phyloP scores from a whole-genome alignment of 2,113 vertebrate genomes.

The Hyla sarda region DNA sequence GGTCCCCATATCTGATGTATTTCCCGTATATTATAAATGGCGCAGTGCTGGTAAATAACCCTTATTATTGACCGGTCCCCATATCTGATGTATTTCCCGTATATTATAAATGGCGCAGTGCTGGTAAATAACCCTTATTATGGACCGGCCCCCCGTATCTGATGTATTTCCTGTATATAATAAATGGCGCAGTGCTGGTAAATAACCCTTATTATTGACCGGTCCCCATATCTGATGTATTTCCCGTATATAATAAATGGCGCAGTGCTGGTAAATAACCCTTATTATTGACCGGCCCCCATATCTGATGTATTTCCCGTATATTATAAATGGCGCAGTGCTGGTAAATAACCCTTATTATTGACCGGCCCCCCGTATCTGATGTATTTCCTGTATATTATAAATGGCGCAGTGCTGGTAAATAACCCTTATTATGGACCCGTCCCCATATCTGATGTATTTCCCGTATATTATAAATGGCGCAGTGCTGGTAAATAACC shows the following conservation, averaged over 20 bases:
- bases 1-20: neutral
- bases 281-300: neutral
- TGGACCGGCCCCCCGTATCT: neutral
- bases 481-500: neutral
- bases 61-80: neutral
- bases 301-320: neutral
- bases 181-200: neutral
- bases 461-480: neutral
- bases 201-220: neutral
- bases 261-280: neutral
- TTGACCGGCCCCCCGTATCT: neutral
- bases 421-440: neutral
- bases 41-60: neutral
- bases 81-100: neutral
- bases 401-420: neutral
- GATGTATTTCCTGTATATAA: neutral
- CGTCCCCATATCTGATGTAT: neutral
- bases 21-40: neutral
- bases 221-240: neutral
- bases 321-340: neutral
- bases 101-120: neutral
- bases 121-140: neutral
- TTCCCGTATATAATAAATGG: neutral
- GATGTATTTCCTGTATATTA: neutral
- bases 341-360: neutral